Evolutionary conservation across 1,140 invertebrate genomes (phyloP).

Genomic region (Cotesia vestalis): DNA sequence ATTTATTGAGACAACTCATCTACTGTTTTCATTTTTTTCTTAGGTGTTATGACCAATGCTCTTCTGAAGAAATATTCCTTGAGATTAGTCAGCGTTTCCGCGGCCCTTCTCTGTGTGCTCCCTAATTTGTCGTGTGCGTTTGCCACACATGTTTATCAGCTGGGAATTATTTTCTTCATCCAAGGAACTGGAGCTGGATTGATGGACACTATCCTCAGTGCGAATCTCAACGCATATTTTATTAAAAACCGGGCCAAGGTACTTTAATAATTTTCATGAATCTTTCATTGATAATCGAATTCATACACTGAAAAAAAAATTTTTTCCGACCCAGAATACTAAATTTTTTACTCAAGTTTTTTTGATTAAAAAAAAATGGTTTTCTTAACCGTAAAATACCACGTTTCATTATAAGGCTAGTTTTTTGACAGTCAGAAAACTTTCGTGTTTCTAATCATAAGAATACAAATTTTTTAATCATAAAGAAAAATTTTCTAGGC

Average conservation of each 20-base stretch:
- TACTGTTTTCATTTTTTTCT: slow-evolving; percentile 28
- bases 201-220: slow-evolving; percentile 59
- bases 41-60: slow-evolving; percentile 57
- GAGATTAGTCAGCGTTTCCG: slow-evolving; percentile 52
- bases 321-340: too few species aligned
- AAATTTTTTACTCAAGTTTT: too few species aligned
- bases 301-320: too few species aligned
- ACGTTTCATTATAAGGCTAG: too few species aligned
- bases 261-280: background rate
- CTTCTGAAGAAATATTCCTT: slow-evolving; percentile 57
- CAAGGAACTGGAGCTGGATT: slow-evolving; percentile 61
- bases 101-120: slow-evolving; percentile 52
- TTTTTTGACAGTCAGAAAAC: too few species aligned
- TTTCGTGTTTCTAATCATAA: too few species aligned
- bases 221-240: slow-evolving; percentile 63
- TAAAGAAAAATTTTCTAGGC: too few species aligned
- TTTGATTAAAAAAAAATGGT: too few species aligned
- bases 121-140: slow-evolving; percentile 53
- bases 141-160: slow-evolving; percentile 53
- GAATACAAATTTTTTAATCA: too few species aligned
- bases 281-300: too few species aligned
- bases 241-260: slow-evolving; percentile 60
- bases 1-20: slow-evolving; percentile 21
- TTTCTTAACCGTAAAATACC: too few species aligned
- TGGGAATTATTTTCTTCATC: slow-evolving; percentile 53